Evolutionary conservation across 2,888 invertebrate genomes (phyloP), one percentile per base, ranked within the genome.

Genomic region (Noctua fimbriata): DNA sequence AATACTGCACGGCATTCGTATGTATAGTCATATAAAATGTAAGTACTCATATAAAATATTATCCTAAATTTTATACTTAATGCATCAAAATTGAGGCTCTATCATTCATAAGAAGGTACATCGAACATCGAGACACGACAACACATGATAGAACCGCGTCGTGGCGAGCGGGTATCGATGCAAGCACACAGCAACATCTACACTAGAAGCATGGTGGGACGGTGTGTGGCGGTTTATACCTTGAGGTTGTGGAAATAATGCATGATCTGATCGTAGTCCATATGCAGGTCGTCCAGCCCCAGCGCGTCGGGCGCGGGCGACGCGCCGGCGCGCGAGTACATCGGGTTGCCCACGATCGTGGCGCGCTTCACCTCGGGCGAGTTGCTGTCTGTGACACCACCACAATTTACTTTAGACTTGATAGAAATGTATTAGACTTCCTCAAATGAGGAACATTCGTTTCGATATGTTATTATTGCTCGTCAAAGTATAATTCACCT

Each of bases 221-320:
- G 94, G 93, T 91, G 93, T 89, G 91, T 91, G 91, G 92, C 90
- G 88, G 86, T 94, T 94, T 96, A 96, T 97, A 99, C 99, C 98
- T 99, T 99, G 94, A 99, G 97, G 97, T 99, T 99, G 97, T 99
- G 99, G 97, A 99, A 99, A 97, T 99, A 99, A 95, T 99, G 98
- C 98, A 99, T 99, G 95, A 99, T 98, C 97, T 99, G 99, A 95
- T 99, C 99, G 97, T 99, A 99, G 97, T 99, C 99, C 99, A 99
- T 99, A 93, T 98, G 98, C 87, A 99, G 97, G 95, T 98, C 98
- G 95, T 98, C 98, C 89, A 98, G 97, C 73, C 97, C 98, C 82
- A 98, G 97, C 88, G 98, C 95, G 90, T 98, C 97, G 83, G 96
- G 97, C 87, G 95, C 95, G 87, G 76, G 74, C 78, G 32, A 36